These are phyloP conservation scores for Geophilus truncorum DNA, from an alignment of 2,888 invertebrate species.

Conservation along the genomic window DNA sequence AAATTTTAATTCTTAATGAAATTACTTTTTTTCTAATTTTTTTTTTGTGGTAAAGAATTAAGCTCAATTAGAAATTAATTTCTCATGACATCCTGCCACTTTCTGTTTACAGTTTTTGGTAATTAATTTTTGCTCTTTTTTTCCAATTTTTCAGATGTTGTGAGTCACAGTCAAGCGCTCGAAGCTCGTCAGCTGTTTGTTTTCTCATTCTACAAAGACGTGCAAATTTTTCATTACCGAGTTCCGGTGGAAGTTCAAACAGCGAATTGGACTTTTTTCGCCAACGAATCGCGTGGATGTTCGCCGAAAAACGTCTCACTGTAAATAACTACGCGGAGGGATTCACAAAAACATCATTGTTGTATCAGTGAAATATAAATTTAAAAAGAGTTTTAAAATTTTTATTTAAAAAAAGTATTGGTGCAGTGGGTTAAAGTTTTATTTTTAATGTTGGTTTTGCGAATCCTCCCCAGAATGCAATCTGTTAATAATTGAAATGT, in stretches of 20 bases:
- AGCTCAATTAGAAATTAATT: neutral
- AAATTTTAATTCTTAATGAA: neutral
- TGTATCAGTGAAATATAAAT: no score
- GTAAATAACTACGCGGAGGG: no score
- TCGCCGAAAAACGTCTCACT: slow-evolving; percentile 42
- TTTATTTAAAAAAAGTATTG: no score
- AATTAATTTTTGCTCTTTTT: slow-evolving; percentile 9
- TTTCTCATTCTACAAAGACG: slow-evolving; percentile 57
- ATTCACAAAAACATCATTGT: no score
- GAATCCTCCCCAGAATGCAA: no score
- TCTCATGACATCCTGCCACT: neutral
- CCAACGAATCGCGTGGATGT: slow-evolving; percentile 52
- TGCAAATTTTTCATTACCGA: slow-evolving; percentile 57
- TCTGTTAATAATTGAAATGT: no score
- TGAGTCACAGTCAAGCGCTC: slow-evolving; percentile 37
- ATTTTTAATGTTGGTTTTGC: no score
- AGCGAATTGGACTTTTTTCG: slow-evolving; percentile 56
- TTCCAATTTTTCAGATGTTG: slow-evolving; percentile 30
- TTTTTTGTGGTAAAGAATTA: no score
- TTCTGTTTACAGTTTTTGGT: neutral
- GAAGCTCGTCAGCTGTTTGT: slow-evolving; percentile 43
- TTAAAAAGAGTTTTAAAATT: no score
- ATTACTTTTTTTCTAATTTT: neutral
- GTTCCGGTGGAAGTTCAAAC: slow-evolving; percentile 54
- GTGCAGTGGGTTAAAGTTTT: no score